A percentile compares a stretch with the other conserved stretches of the same genome.
Evolutionary conservation across 2,888 invertebrate species (phyloP).

Genomic region (Exocentrus adspersus): DNA sequence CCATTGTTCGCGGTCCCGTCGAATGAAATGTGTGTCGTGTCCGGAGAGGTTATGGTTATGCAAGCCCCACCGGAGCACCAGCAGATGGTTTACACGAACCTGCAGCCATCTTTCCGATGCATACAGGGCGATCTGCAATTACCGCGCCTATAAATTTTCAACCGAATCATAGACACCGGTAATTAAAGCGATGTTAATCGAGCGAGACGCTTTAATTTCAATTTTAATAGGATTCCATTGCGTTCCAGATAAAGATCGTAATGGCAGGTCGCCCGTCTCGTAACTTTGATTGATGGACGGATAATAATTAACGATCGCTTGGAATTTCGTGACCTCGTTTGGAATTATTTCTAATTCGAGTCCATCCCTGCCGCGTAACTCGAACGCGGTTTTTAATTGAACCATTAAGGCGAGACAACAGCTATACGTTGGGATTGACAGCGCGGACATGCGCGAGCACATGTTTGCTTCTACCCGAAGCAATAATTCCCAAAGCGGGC

Average conservation of each 20-base stretch:
- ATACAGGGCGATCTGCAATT: too few relatives aligned
- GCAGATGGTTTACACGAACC: not conserved
- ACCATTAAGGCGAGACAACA: conserved; percentile 22
- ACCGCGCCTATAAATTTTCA: too few relatives aligned
- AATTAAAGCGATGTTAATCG: not conserved
- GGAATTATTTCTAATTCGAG: too few relatives aligned
- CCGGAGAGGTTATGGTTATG: conserved; percentile 23
- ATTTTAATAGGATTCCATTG: not conserved
- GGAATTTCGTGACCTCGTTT: conserved; percentile 1
- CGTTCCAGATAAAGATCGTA: not conserved
- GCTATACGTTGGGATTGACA: conserved; percentile 24
- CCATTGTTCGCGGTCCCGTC: conserved; percentile 27
- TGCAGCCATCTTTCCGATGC: too few relatives aligned
- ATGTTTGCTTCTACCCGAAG: conserved; percentile 18
- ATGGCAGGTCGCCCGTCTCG: not conserved
- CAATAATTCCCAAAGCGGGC: conserved; percentile 7
- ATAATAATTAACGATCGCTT: not conserved
- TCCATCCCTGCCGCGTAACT: too few relatives aligned
- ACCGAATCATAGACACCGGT: not conserved
- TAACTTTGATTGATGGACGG: not conserved
- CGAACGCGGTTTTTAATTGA: conserved; percentile 9
- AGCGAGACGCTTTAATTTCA: not conserved
- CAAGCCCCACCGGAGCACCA: conserved; percentile 6
- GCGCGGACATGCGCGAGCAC: conserved; percentile 4
- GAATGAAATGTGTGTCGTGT: conserved; percentile 24